phyloP scores from a whole-genome alignment of 2,797 vertebrate species.

The Arrhamphus sclerolepis region DNA sequence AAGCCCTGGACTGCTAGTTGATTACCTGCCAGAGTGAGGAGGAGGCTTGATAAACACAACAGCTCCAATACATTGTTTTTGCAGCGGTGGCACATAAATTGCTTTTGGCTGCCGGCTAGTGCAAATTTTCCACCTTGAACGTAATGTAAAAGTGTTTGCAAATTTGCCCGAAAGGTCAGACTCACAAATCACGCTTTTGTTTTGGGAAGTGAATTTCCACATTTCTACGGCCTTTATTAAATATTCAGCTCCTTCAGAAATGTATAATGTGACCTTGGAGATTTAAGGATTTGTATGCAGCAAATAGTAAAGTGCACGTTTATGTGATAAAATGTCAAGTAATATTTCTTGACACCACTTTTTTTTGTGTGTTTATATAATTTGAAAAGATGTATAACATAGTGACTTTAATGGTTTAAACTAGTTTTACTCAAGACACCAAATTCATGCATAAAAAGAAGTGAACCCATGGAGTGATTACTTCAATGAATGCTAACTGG shows the following conservation, averaged over 20 bases:
- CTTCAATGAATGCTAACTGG: no score
- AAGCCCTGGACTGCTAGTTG: conserved; percentile 16
- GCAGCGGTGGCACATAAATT: conserved; percentile 18
- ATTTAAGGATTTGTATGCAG: not conserved
- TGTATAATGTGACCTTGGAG: conserved; percentile 25
- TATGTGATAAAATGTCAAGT: conserved; percentile 22
- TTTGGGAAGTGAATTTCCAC: conserved; percentile 14
- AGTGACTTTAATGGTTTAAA: no score
- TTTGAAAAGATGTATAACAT: no score
- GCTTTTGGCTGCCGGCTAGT: conserved; percentile 31
- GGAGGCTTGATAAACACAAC: conserved; percentile 23
- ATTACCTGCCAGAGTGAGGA: conserved; percentile 37
- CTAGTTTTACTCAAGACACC: no score
- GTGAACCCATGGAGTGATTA: no score
- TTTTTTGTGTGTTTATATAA: no score
- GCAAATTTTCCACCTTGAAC: conserved; percentile 23
- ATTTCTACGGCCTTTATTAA: conserved; percentile 39
- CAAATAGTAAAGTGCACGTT: no score
- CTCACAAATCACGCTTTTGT: conserved; percentile 21
- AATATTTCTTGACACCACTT: not conserved
- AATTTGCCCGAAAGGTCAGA: conserved; percentile 31
- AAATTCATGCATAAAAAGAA: no score
- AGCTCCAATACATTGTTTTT: conserved; percentile 28
- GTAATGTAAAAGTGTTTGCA: conserved; percentile 8
- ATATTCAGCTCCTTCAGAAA: conserved; percentile 3